phyloP scores from a whole-genome alignment of 2,797 vertebrate species.

The Amniataba percoides region DNA sequence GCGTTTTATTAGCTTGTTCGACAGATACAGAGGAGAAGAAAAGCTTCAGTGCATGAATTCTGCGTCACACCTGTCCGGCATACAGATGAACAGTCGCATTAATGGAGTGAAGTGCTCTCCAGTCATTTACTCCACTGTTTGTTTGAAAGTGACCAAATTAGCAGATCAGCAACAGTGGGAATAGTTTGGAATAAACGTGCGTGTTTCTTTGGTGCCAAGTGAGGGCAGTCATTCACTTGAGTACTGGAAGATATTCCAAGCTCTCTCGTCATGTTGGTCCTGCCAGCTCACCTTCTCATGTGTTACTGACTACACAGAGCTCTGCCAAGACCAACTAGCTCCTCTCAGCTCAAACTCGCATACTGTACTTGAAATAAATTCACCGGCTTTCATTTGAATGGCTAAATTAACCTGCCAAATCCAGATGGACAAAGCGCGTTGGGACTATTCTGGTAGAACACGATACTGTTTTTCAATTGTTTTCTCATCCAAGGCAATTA shows the following conservation, averaged over 20 bases:
- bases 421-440: conserved; percentile 17
- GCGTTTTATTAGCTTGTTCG: conserved; percentile 34
- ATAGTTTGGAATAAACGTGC: conserved; percentile 20
- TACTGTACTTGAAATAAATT: conserved; percentile 40
- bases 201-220: conserved; percentile 22
- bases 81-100: conserved; percentile 1
- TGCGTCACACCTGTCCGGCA: conserved; percentile 16
- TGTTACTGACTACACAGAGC: conserved; percentile 36
- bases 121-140: conserved; percentile 12
- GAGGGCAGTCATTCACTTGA: conserved; percentile 43
- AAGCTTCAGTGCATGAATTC: conserved; percentile 9
- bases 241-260: conserved; percentile 23
- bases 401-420: conserved; percentile 40
- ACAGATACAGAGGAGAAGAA: conserved; percentile 2
- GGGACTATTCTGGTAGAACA: conserved; percentile 24
- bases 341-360: conserved; percentile 34
- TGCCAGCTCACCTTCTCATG: conserved; percentile 52
- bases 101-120: conserved; percentile 8
- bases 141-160: conserved; percentile 22
- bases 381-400: conserved; percentile 20
- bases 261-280: conserved; percentile 8
- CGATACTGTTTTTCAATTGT: conserved; percentile 14
- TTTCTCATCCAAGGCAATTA: conserved; percentile 22
- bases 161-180: conserved; percentile 14
- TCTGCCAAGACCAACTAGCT: conserved; percentile 46